Evolutionary conservation across 2,888 invertebrate genomes (phyloP).

Genomic region (Lapara coniferarum): DNA sequence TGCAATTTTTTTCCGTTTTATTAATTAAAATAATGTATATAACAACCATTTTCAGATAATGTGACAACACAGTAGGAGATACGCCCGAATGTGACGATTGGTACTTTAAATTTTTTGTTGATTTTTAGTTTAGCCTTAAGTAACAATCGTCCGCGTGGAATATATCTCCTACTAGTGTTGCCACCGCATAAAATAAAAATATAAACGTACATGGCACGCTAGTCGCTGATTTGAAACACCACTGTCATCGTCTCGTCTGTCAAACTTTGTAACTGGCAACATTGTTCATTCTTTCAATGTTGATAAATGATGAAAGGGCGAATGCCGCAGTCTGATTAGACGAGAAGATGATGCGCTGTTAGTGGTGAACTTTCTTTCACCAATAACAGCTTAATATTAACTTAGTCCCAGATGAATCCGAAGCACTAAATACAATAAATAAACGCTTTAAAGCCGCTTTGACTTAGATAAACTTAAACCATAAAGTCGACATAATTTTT

Average conservation of each 20-base stretch:
- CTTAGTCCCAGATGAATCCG: slow-evolving; percentile 77
- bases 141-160: slow-evolving; percentile 71
- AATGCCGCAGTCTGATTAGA: slow-evolving; percentile 58
- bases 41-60: slow-evolving; percentile 57
- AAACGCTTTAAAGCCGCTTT: slow-evolving; percentile 41
- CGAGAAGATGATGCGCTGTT: slow-evolving; percentile 70
- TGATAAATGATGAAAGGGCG: slow-evolving; percentile 42
- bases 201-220: slow-evolving; percentile 77
- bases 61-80: slow-evolving; percentile 81
- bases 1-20: slow-evolving; percentile 13
- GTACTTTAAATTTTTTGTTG: slow-evolving; percentile 54
- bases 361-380: slow-evolving; percentile 62
- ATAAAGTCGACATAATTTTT: slow-evolving; percentile 29
- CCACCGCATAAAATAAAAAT: slow-evolving; percentile 63
- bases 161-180: slow-evolving; percentile 72
- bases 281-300: slow-evolving; percentile 38
- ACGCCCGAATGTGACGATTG: slow-evolving; percentile 70
- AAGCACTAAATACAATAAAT: slow-evolving; percentile 63
- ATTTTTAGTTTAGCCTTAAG: slow-evolving; percentile 47
- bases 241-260: slow-evolving; percentile 76
- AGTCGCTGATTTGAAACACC: slow-evolving; percentile 82
- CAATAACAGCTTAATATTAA: slow-evolving; percentile 58
- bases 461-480: slow-evolving; percentile 38
- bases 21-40: slow-evolving; percentile 34
- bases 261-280: slow-evolving; percentile 45